Percentiles rank a stretch among this genome's conserved stretches.
These are phyloP conservation scores for Bombus affinis DNA, from an alignment of 1,140 invertebrate genomes.

Conservation along the genomic window DNA sequence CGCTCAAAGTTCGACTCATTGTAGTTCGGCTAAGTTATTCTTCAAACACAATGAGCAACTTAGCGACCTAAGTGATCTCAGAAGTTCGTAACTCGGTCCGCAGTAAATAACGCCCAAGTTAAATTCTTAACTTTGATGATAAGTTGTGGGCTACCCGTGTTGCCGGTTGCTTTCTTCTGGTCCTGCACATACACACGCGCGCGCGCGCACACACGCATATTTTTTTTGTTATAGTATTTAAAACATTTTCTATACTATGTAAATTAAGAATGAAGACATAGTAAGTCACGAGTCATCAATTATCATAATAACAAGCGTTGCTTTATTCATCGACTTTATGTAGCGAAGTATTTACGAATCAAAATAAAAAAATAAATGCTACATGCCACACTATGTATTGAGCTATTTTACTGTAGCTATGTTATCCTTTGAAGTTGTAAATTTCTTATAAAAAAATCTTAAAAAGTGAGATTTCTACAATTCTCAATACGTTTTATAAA, in stretches of 20 bases:
- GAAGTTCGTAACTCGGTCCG: conserved; percentile 47
- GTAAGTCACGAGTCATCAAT: neutral
- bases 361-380: too few species aligned
- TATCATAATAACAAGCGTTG: too few species aligned
- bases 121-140: conserved; percentile 46
- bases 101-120: conserved; percentile 46
- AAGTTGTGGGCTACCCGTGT: conserved; percentile 17
- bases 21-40: conserved; percentile 49
- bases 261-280: neutral
- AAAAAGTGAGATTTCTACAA: neutral
- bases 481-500: neutral
- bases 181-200: rapidly evolving
- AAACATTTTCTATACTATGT: neutral
- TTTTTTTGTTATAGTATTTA: too few species aligned
- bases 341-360: too few species aligned
- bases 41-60: conserved; percentile 56
- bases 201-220: rapidly evolving
- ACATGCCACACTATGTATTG: too few species aligned
- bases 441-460: neutral
- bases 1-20: conserved; percentile 45
- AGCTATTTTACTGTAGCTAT: neutral
- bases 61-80: conserved; percentile 53
- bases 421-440: neutral
- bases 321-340: neutral
- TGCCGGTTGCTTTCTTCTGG: neutral